Conservation (phyloP, 2,888 invertebrate genomes). For the Cheilosia vulpina region DNA sequence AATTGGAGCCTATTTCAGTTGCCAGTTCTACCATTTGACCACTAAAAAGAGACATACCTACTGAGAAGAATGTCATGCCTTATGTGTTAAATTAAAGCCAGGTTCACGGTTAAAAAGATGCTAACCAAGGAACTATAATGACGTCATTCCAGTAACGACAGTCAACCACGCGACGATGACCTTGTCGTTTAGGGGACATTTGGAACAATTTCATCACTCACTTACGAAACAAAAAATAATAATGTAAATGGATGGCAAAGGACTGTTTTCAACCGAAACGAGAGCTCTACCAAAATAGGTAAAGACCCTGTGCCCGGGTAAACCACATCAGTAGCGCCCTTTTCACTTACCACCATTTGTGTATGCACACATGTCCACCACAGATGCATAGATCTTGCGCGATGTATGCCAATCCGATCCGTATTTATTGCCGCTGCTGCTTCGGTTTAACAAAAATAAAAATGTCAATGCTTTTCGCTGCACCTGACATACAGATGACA, state of each 20-base stretch:
- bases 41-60: too few species aligned
- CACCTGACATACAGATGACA: constrained; percentile 52
- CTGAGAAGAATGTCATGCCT: too few species aligned
- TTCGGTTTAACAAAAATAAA: background rate
- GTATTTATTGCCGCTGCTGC: constrained; percentile 16
- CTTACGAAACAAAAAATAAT: background rate
- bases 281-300: constrained; percentile 16
- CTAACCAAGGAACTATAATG: background rate
- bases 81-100: background rate
- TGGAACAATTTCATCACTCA: background rate
- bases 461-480: constrained; percentile 47
- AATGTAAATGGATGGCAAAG: background rate
- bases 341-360: constrained; percentile 39
- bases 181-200: background rate
- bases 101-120: background rate
- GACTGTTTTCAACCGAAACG: background rate
- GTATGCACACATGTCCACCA: background rate
- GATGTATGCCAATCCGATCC: constrained; percentile 38
- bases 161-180: background rate
- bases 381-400: constrained; percentile 22
- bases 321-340: constrained; percentile 48
- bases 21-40: too few species aligned
- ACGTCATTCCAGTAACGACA: background rate
- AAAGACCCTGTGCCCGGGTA: constrained; percentile 54
- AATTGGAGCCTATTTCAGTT: too few species aligned